Conservation (phyloP, 1,140 invertebrate species). For the Drosophila ananassae region DNA sequence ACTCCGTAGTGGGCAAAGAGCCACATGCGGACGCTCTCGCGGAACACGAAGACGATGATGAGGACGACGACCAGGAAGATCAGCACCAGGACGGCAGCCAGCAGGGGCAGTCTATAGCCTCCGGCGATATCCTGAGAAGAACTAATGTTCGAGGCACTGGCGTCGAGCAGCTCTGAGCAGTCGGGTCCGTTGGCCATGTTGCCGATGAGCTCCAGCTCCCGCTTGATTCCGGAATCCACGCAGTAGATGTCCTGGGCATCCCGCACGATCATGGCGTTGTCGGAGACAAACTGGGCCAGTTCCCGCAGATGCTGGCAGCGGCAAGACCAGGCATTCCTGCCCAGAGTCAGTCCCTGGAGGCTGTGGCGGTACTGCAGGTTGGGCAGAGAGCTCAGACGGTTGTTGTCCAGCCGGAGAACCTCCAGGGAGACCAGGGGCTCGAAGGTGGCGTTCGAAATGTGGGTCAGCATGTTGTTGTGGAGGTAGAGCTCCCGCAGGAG, state of each 20-base stretch:
- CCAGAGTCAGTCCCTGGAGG: conserved; percentile 90
- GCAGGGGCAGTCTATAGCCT: conserved; percentile 91
- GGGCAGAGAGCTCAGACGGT: conserved; percentile 88
- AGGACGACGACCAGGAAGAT: conserved; percentile 90
- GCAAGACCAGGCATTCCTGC: conserved; percentile 94
- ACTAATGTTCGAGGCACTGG: conserved; percentile 91
- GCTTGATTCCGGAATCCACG: conserved; percentile 90
- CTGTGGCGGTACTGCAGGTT: conserved; percentile 78
- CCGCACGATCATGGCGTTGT: conserved; percentile 91
- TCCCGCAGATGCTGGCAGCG: conserved; percentile 95
- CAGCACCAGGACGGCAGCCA: conserved; percentile 90
- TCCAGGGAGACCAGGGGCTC: conserved; percentile 90
- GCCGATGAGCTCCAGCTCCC: conserved; percentile 88
- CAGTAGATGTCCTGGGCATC: conserved; percentile 92
- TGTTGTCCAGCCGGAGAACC: conserved; percentile 92
- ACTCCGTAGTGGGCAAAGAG: conserved; percentile 94
- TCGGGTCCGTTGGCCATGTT: conserved; percentile 84
- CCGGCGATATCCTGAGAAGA: conserved; percentile 87
- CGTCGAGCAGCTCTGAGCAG: conserved; percentile 84
- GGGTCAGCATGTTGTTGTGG: conserved; percentile 92
- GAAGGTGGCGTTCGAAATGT: conserved; percentile 92
- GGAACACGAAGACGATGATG: conserved; percentile 92
- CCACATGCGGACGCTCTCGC: conserved; percentile 94
- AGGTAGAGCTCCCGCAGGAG: conserved; percentile 93
- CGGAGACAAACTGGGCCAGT: conserved; percentile 92